Evolutionary conservation across 1,140 invertebrate species (phyloP), one percentile per base, ranked within the genome.

Genomic region (Scaptomyza pallida): DNA sequence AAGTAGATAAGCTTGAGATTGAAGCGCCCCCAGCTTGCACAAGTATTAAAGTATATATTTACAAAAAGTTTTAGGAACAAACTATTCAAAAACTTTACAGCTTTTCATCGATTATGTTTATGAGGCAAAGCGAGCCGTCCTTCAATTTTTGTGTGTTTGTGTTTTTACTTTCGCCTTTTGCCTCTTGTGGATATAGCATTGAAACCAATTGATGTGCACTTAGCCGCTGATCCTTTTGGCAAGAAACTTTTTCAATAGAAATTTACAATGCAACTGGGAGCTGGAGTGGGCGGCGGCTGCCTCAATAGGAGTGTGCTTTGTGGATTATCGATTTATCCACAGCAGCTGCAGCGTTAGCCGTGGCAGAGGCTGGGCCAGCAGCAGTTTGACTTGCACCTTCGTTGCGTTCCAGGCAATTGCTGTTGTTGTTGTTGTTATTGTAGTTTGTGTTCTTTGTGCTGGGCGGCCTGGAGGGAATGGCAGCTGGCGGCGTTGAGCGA

Each of bases 21-120:
- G n/a, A 21, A 19, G 37, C 15, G 3, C 13, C 37, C 52, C 9
- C 17, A 10, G 9, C 33, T 1, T 12, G n/a, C 33, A 19, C 48
- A 52, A 35, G n/a, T 57, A 37, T 37, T 1, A 4, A 50, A 55
- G 19, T 63, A 9, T 75, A 62, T 82, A 51, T 86, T 41, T 88
- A 85, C 81, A 85, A 45, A n/a, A 72, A 73, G 73, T 43, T 71
- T 62, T 79, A 86, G 81, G 81, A 85, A 86, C 81, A 74, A 85
- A 85, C 73, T 86, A 77, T 81, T 51, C 45, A 86, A 77, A 30
- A 86, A 85, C 52, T 72, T 83, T 74, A 70, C 64, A 70, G 48
- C 50, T 37, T 69, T 67, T 51, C 37, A 64, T 57, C 56, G 57
- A 50, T 68, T 68, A 50, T 68, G 26, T 51, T 51, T 23, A 59